These are phyloP conservation scores for Zaprionus bogoriensis DNA, from an alignment of 2,888 invertebrate species.

Conservation along the genomic window DNA sequence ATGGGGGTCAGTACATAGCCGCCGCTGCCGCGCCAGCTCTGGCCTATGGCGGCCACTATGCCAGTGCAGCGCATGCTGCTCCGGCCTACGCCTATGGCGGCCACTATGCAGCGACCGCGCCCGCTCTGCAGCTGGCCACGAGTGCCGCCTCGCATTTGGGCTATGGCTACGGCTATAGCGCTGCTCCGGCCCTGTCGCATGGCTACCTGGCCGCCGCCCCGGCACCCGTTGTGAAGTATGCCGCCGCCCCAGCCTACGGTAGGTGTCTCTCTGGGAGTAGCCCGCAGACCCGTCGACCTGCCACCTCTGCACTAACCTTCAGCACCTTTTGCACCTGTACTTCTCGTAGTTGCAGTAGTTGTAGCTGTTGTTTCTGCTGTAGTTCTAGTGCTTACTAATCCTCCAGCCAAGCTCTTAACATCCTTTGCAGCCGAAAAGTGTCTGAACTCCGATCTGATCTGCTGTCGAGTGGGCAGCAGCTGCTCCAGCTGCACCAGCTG, in stretches of 20 bases:
- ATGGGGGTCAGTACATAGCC: conserved; percentile 58
- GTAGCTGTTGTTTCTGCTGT: conserved; percentile 2
- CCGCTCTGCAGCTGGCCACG: conserved; percentile 39
- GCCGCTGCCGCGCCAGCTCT: conserved; percentile 30
- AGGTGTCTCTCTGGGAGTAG: no score
- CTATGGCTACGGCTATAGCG: conserved; percentile 43
- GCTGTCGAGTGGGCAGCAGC: neutral
- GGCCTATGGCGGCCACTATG: conserved; percentile 52
- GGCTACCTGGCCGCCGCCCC: conserved; percentile 66
- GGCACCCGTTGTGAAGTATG: conserved; percentile 66
- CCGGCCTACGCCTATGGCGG: conserved; percentile 50
- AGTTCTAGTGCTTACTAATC: neutral
- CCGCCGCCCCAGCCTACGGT: conserved; percentile 80
- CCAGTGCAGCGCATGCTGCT: conserved; percentile 51
- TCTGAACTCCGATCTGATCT: conserved; percentile 1
- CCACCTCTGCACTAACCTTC: conserved; percentile 8
- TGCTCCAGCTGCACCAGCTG: neutral
- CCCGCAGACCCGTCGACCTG: no score
- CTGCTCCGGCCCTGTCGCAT: conserved; percentile 59
- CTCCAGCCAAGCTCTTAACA: neutral
- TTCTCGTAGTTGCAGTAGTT: neutral
- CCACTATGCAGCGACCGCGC: conserved; percentile 46
- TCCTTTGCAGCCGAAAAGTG: neutral
- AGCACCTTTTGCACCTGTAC: conserved; percentile 31
- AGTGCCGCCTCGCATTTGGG: conserved; percentile 28